Base-by-base conservation (phyloP, 2,113 vertebrate species). In the Ranitomeya variabilis region DNA sequence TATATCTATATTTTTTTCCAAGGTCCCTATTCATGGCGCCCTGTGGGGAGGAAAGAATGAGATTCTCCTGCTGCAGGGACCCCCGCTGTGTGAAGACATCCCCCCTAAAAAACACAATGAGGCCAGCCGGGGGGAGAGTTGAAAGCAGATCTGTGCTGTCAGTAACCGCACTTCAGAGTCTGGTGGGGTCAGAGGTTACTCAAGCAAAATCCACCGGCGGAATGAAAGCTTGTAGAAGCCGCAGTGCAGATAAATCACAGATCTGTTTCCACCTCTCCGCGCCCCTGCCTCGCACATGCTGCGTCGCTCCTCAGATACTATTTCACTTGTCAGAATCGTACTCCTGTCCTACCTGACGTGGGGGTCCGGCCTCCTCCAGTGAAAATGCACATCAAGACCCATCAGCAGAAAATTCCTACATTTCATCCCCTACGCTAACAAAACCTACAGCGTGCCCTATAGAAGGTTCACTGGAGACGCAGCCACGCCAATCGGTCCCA, bases 181-280 rank as follows among this genome's bases (percentile, higher is more conserved):
- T 85, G 89, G 80, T 7, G 14, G 83, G 95, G 95, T 95, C 92
- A 96, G 92, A 95, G 95, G 96, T 96, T 96, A 96, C 94, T 96
- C 95, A 96, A 96, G 96, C 96, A 95, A 95, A 95, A 95, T 94
- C 94, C 95, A 94, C 93, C 90, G 92, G 92, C 95, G 95, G 95
- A 96, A 95, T 96, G 95, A 96, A 96, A 93, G 82, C 66, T 87
- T 95, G 94, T 94, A 93, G 92, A 93, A 92, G 90, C 92, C 91
- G 92, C 90, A 90, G 87, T 19, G 92, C 92, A 94, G 92, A 95
- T 94, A 94, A 93, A 93, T 92, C 90, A 86, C 89, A 89, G 94
- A 93, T 91, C 92, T 92, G 86, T 92, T 94, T 94, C 93, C 93
- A 93, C 91, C 88, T 89, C 93, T 93, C 91, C 92, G 87, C 89